phyloP scores from a whole-genome alignment of 2,888 invertebrate species.

The Zaprionus obscuricornis region DNA sequence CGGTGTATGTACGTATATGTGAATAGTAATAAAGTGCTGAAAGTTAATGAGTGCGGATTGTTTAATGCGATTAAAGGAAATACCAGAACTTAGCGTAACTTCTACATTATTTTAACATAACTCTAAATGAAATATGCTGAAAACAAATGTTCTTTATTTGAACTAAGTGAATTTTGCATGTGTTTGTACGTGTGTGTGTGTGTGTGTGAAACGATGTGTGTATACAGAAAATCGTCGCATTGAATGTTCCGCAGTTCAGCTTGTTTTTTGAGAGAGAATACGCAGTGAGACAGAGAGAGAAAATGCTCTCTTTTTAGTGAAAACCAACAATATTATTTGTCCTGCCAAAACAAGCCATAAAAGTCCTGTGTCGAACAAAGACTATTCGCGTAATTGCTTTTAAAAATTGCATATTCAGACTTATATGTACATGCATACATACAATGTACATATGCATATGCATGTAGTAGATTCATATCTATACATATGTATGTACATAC shows the following conservation, averaged over 20 bases:
- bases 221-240: slow-evolving; percentile 42
- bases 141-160: slow-evolving; percentile 8
- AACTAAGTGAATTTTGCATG: slow-evolving; percentile 46
- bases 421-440: too few species aligned
- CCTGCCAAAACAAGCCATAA: slow-evolving; percentile 55
- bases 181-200: slow-evolving; percentile 18
- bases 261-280: slow-evolving; percentile 3
- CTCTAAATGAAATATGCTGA: not conserved
- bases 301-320: too few species aligned
- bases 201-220: slow-evolving; percentile 36
- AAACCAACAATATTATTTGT: slow-evolving; percentile 32
- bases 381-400: slow-evolving; percentile 4
- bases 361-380: slow-evolving; percentile 32
- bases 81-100: too few species aligned
- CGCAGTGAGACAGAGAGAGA: slow-evolving; percentile 4
- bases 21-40: too few species aligned
- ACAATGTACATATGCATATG: not conserved
- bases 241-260: slow-evolving; percentile 42
- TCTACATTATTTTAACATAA: too few species aligned
- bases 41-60: too few species aligned
- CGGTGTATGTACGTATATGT: too few species aligned
- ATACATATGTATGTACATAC: not conserved
- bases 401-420: slow-evolving; percentile 6
- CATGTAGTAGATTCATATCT: too few species aligned
- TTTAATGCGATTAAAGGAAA: too few species aligned